These are phyloP conservation scores for Nycticorax nycticorax DNA, from an alignment of 2,113 vertebrate species.

Conservation along the genomic window DNA sequence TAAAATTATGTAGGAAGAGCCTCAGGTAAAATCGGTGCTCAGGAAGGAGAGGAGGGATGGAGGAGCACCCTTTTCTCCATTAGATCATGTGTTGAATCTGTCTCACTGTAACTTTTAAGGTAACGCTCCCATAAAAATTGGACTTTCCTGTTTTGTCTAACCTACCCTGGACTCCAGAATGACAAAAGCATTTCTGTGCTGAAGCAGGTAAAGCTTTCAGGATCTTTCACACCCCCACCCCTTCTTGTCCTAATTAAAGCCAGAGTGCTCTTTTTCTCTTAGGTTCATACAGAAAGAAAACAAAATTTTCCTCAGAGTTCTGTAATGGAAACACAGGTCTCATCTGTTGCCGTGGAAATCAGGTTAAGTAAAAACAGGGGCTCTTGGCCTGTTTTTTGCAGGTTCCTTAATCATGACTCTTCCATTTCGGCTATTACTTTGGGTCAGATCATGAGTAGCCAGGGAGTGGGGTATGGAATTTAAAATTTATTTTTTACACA, in stretches of 20 bases:
- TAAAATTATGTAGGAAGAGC: neutral
- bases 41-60: neutral
- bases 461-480: constrained; percentile 1
- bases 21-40: neutral
- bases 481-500: constrained; percentile 41
- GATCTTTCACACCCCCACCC: neutral
- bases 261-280: neutral
- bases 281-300: neutral
- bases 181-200: neutral
- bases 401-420: neutral
- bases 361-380: neutral
- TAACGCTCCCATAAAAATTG: neutral
- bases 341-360: neutral
- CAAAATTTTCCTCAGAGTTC: neutral
- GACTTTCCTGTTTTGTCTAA: neutral
- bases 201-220: neutral
- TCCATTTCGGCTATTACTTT: neutral
- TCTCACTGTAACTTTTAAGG: neutral
- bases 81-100: neutral
- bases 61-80: neutral
- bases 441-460: neutral
- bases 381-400: neutral
- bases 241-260: neutral
- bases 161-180: neutral
- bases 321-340: neutral